Evolutionary conservation across 1,140 invertebrate genomes (phyloP).

Genomic region (Scaptodrosophila lebanonensis): DNA sequence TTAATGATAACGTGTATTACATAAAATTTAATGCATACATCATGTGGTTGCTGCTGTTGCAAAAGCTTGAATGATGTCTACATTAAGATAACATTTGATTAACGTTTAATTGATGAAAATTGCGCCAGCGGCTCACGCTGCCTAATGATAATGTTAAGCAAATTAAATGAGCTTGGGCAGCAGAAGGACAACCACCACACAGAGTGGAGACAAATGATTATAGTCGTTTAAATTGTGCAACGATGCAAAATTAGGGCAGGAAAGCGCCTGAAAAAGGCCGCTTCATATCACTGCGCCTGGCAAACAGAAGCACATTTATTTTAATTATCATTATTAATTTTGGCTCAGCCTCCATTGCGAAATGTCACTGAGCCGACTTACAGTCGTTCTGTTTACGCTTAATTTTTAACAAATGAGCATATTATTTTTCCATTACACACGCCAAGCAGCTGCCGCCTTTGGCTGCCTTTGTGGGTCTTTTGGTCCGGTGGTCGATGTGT

Average conservation of each 20-base stretch:
- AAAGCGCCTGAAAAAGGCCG: not conserved
- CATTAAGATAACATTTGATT: slow-evolving; percentile 64
- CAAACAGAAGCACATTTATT: slow-evolving; percentile 17
- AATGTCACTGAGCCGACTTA: slow-evolving; percentile 12
- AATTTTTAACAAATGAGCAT: slow-evolving; percentile 56
- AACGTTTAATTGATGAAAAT: slow-evolving; percentile 59
- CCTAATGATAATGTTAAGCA: slow-evolving; percentile 51
- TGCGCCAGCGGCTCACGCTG: slow-evolving; percentile 26
- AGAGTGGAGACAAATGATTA: slow-evolving; percentile 16
- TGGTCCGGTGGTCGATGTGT: not conserved
- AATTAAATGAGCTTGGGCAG: slow-evolving; percentile 24
- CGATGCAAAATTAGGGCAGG: slow-evolving; percentile 19
- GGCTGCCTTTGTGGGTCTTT: not conserved
- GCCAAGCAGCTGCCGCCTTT: slow-evolving; percentile 2
- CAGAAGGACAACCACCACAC: slow-evolving; percentile 43
- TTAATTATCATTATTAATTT: slow-evolving; percentile 50
- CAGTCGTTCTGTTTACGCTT: slow-evolving; percentile 31
- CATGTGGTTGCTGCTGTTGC: slow-evolving; percentile 12
- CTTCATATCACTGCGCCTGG: not conserved
- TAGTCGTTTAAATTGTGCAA: slow-evolving; percentile 11
- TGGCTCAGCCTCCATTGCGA: too few relatives aligned
- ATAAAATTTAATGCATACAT: slow-evolving; percentile 46
- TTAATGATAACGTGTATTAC: slow-evolving; percentile 51
- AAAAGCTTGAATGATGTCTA: slow-evolving; percentile 48
- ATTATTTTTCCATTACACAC: slow-evolving; percentile 36